A percentile compares a stretch with the other conserved stretches of the same genome.
phyloP scores from a whole-genome alignment of 2,888 invertebrate species.

The Agonopterix heracliana region DNA sequence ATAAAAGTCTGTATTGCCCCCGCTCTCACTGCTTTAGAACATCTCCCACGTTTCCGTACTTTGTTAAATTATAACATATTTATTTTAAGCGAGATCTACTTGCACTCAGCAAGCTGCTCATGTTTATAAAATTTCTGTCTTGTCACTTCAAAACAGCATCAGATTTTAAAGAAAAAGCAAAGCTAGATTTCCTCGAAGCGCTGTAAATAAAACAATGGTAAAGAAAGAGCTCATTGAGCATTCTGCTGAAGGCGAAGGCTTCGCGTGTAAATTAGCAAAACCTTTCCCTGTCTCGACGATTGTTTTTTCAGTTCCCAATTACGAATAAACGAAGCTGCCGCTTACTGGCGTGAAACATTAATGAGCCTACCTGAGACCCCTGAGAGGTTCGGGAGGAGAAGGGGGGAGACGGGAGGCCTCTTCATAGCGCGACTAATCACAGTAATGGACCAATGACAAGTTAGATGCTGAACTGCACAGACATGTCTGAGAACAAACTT shows the following conservation, averaged over 20 bases:
- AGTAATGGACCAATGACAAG: conserved; percentile 66
- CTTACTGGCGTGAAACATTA: conserved; percentile 63
- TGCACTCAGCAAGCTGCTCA: too few relatives aligned
- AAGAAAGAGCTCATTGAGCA: conserved; percentile 33
- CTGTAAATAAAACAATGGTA: too few relatives aligned
- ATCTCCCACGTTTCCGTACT: too few relatives aligned
- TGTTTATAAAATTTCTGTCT: too few relatives aligned
- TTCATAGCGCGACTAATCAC: conserved; percentile 45
- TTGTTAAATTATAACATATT: too few relatives aligned
- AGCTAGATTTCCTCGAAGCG: too few relatives aligned
- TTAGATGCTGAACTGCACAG: conserved; percentile 37
- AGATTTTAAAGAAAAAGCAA: too few relatives aligned
- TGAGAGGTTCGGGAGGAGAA: too few relatives aligned
- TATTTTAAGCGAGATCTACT: too few relatives aligned
- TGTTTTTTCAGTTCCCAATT: conserved; percentile 66
- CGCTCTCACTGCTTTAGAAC: too few relatives aligned
- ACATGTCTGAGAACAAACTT: conserved; percentile 30
- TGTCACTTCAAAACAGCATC: too few relatives aligned
- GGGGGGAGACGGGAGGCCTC: background rate
- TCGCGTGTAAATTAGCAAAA: conserved; percentile 49
- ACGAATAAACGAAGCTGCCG: conserved; percentile 53
- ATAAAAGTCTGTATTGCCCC: too few relatives aligned
- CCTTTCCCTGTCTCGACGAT: conserved; percentile 24
- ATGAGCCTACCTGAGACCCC: conserved; percentile 30
- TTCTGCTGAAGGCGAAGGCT: conserved; percentile 31